phyloP scores from a whole-genome alignment of 2,797 vertebrate genomes.

The Acrossocheilus fasciatus region DNA sequence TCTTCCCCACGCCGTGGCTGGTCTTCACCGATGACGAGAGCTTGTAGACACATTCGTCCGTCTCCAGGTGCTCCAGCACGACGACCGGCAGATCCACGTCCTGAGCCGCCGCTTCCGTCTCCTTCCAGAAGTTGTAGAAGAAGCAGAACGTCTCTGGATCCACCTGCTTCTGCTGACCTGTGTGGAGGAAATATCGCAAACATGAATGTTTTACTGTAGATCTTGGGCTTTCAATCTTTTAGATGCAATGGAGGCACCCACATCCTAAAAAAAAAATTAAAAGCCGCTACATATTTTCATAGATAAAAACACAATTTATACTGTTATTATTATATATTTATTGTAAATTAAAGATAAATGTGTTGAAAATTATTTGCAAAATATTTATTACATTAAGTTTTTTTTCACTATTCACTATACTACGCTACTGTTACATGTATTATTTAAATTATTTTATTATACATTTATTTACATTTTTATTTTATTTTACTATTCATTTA shows the following conservation, averaged over 20 bases:
- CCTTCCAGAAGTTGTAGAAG: constrained; percentile 98
- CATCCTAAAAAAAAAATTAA: background rate
- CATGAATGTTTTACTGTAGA: background rate
- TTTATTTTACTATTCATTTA: background rate
- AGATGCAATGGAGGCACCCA: background rate
- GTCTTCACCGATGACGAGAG: constrained; percentile 94
- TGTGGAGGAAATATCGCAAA: background rate
- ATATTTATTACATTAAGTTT: background rate
- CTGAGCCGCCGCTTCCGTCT: constrained; percentile 92
- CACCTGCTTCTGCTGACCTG: constrained; percentile 95
- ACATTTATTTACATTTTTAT: background rate
- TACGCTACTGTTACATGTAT: background rate
- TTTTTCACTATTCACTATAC: background rate
- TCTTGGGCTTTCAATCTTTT: background rate
- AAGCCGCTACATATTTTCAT: background rate
- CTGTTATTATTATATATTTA: background rate
- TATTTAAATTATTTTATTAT: too few species aligned
- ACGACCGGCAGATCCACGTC: constrained; percentile 85
- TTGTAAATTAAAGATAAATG: background rate
- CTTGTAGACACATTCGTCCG: constrained; percentile 92
- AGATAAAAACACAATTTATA: background rate
- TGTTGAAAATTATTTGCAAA: background rate
- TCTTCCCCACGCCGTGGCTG: constrained; percentile 90
- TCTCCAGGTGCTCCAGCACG: constrained; percentile 86
- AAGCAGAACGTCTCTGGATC: constrained; percentile 91